Base-by-base conservation (phyloP, 2,888 invertebrate genomes). In the Molorchus minor region DNA sequence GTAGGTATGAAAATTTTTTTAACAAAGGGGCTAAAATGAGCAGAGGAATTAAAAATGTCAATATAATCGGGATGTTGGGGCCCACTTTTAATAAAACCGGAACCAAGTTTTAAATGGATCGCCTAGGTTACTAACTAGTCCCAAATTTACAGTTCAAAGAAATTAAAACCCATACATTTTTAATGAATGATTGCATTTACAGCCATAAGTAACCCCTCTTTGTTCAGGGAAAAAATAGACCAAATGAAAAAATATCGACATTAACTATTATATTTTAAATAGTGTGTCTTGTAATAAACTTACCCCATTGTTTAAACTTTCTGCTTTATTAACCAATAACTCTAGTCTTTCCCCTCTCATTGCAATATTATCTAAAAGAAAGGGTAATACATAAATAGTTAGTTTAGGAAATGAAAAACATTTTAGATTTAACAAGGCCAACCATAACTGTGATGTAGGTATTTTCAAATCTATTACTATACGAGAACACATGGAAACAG, bases 271-370 rank as follows among this genome's bases (percentile, higher is more conserved):
- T 1, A 41, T 7, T 2, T 17, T 17, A 41, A 17, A 10, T 10
- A 30, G 7, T 46, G 43, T 30, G 41, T 25, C 25, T 47, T 53
- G 49, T 8, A 59, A 17, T 49, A 57, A 41, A 75, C 92, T 89
- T 85, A 96, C 96, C 80, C 88, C 91, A 62, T 90, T 88, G 75
- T 89, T 91, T 68, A 98, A 86, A 80, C 93, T 93, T 78, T 96
- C 94, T 46, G 97, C 92, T 84, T 96, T 96, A 79, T 95, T 90
- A 4, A 97, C 91, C 53, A 98, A 84, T 51, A 97, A 82, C 79
- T 97, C 96, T 69, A 98, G 82, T 80, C 90, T 88, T 82, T 97
- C 97, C 3, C 96, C 97, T 70, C 97, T 86, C 83, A 90, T 90
- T 29, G 94, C 89, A 74, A 97, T 87, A 77, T 87, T 92, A 80